Evolutionary conservation across 2,888 invertebrate species (phyloP).

Genomic region (Ypsolopha sequella): DNA sequence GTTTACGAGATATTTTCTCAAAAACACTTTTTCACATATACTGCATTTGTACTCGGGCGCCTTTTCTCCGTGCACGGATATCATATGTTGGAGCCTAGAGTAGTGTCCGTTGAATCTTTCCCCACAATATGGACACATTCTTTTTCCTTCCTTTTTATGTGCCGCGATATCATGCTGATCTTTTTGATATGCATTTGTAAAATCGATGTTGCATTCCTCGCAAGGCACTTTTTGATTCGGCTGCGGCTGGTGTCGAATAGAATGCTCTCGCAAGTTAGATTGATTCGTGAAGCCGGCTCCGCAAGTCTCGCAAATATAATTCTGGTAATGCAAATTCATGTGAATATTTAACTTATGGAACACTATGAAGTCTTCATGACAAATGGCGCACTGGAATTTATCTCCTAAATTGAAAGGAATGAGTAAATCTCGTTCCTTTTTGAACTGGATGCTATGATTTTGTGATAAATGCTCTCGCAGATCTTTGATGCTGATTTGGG

Average conservation of each 20-base stretch:
- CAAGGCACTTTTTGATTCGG: slow-evolving; percentile 22
- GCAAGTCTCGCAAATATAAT: slow-evolving; percentile 50
- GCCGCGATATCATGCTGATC: slow-evolving; percentile 21
- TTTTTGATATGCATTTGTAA: slow-evolving; percentile 23
- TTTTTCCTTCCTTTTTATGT: slow-evolving; percentile 32
- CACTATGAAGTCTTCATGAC: slow-evolving; percentile 28
- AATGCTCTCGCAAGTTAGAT: slow-evolving; percentile 43
- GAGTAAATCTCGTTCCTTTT: slow-evolving; percentile 30
- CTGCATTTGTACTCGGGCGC: slow-evolving; percentile 40
- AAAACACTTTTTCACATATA: slow-evolving; percentile 39
- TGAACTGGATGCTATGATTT: slow-evolving; percentile 27
- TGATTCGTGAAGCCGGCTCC: slow-evolving; percentile 48
- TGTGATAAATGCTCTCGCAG: slow-evolving; percentile 29
- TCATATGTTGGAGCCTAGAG: slow-evolving; percentile 28
- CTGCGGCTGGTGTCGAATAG: slow-evolving; percentile 23
- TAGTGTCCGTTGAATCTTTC: slow-evolving; percentile 44
- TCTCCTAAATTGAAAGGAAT: slow-evolving; percentile 44
- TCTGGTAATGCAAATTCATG: slow-evolving; percentile 51
- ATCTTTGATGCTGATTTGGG: slow-evolving; percentile 18
- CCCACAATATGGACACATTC: slow-evolving; percentile 37
- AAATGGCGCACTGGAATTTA: slow-evolving; percentile 40
- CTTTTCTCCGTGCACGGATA: slow-evolving; percentile 33
- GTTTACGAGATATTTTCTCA: slow-evolving; percentile 44
- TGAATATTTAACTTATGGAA: slow-evolving; percentile 50
- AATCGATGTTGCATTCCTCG: slow-evolving; percentile 27